Evolutionary conservation across 2,888 invertebrate species (phyloP).

Genomic region (Leucophenga maculata): DNA sequence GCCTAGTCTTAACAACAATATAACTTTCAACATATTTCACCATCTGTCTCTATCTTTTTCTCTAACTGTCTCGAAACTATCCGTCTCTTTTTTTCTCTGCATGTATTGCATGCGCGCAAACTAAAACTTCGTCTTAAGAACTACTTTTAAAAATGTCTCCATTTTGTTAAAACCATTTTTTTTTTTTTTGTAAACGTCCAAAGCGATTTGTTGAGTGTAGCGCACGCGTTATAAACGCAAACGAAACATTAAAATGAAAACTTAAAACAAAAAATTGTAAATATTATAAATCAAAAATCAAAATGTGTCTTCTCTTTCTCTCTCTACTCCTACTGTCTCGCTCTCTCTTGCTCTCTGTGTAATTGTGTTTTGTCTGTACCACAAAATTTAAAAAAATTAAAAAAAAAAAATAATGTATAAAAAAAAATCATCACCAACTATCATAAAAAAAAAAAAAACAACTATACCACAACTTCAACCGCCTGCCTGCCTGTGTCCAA

Average conservation of each 20-base stretch:
- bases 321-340: slow-evolving; percentile 20
- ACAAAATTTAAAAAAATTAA: too few relatives aligned
- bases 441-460: slow-evolving; percentile 27
- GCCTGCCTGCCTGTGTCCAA: background rate
- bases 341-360: slow-evolving; percentile 14
- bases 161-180: too few relatives aligned
- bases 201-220: too few relatives aligned
- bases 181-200: too few relatives aligned
- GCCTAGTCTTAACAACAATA: slow-evolving; percentile 24
- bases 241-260: slow-evolving; percentile 18
- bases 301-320: slow-evolving; percentile 14
- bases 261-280: slow-evolving; percentile 26
- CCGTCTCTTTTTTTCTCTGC: slow-evolving; percentile 36
- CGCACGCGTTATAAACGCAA: too few relatives aligned
- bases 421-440: background rate
- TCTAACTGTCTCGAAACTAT: slow-evolving; percentile 8
- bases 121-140: slow-evolving; percentile 21
- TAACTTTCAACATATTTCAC: slow-evolving; percentile 35
- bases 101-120: slow-evolving; percentile 48
- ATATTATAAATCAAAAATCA: slow-evolving; percentile 26
- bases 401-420: too few relatives aligned
- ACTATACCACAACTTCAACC: background rate
- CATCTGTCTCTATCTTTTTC: slow-evolving; percentile 15
- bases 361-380: slow-evolving; percentile 10
- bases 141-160: slow-evolving; percentile 38